Percentiles rank a stretch among this genome's conserved stretches.
These are phyloP conservation scores for Hemicentrotus pulcherrimus DNA, from an alignment of 35 echinoderm and acorn worm species.

Conservation along the genomic window DNA sequence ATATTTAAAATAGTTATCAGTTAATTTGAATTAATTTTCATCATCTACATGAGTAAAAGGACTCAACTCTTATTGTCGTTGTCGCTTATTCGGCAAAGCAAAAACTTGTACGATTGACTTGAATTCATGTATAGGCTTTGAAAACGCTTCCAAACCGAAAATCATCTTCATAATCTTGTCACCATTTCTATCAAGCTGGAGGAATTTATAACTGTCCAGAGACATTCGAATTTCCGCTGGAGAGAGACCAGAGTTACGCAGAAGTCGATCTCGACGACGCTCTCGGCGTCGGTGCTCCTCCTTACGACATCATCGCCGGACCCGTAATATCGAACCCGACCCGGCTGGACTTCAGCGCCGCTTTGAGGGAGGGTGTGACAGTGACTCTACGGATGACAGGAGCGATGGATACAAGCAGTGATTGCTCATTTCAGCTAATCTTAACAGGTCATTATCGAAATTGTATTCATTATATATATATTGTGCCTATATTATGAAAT, in stretches of 20 bases:
- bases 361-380: background rate
- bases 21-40: too few relatives aligned
- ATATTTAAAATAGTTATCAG: too few relatives aligned
- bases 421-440: background rate
- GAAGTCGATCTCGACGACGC: background rate
- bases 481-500: background rate
- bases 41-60: too few relatives aligned
- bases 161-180: too few relatives aligned
- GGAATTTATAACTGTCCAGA: background rate
- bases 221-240: background rate
- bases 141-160: too few relatives aligned
- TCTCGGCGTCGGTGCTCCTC: background rate
- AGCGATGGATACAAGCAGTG: background rate
- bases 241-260: background rate
- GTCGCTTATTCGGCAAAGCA: too few relatives aligned
- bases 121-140: too few relatives aligned
- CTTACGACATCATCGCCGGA: conserved; percentile 1
- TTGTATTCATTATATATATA: too few relatives aligned
- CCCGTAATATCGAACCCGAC: background rate
- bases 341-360: background rate
- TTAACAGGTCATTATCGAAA: background rate
- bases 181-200: background rate
- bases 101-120: too few relatives aligned
- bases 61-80: too few relatives aligned
- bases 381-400: conserved; percentile 7